Percentiles rank a stretch among this genome's conserved stretches.
These are phyloP conservation scores for Stichodactyla mertensii DNA, from an alignment of 64 coral and sea anemone genomes.

Conservation along the genomic window DNA sequence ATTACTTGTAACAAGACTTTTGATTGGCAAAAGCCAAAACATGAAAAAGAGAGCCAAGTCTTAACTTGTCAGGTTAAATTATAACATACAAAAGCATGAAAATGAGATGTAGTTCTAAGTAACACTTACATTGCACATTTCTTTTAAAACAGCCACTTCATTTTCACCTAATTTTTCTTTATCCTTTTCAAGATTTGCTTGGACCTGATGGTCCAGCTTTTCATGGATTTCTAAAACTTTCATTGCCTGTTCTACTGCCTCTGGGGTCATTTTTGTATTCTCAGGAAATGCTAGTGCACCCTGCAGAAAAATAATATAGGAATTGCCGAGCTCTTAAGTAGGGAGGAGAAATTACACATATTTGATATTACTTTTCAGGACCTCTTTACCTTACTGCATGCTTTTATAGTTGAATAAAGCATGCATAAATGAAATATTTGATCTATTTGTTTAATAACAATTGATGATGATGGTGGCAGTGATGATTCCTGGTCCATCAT, in stretches of 20 bases:
- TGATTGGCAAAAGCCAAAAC: too few relatives aligned
- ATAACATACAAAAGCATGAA: background rate
- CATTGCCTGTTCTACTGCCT: slow-evolving; percentile 81
- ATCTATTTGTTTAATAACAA: too few relatives aligned
- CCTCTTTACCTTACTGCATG: too few relatives aligned
- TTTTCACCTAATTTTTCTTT: slow-evolving; percentile 50
- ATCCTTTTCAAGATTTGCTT: background rate
- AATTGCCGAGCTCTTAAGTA: background rate
- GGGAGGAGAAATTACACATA: too few relatives aligned
- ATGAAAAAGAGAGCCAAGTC: too few relatives aligned
- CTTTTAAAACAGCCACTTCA: slow-evolving; percentile 91
- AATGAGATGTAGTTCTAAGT: background rate
- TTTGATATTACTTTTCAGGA: too few relatives aligned
- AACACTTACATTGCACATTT: slow-evolving; percentile 98
- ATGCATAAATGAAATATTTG: too few relatives aligned
- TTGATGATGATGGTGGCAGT: background rate
- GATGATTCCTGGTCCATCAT: background rate
- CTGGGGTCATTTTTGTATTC: slow-evolving; percentile 67
- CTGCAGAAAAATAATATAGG: slow-evolving; percentile 19
- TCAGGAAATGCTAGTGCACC: slow-evolving; percentile 50
- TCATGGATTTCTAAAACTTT: slow-evolving; percentile 94
- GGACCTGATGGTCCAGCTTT: slow-evolving; percentile 44
- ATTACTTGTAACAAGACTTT: too few relatives aligned
- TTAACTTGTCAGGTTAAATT: too few relatives aligned
- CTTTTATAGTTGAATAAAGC: too few relatives aligned